Evolutionary conservation across 1,140 invertebrate genomes (phyloP), one percentile per base, ranked within the genome.

Genomic region (Zaprionus taronus): DNA sequence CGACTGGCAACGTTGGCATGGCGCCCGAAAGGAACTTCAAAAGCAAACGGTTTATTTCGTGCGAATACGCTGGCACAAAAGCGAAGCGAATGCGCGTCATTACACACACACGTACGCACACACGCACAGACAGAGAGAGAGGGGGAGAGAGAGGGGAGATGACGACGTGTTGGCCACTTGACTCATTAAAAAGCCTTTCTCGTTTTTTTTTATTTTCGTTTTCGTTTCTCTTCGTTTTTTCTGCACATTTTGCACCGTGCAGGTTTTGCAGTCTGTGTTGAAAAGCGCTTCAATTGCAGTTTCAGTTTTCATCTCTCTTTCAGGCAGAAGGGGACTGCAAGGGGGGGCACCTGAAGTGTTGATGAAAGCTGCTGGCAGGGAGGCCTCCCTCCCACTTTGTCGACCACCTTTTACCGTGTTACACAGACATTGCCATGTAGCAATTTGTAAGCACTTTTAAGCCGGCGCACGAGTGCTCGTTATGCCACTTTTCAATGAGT

Each of bases 401-500:
- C n/a, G 20, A 55, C 38, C 44, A 36, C 22, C 51, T 56, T 26
- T 66, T 38, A 55, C 67, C 56, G 26, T 47, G 64, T 67, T 67
- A 70, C 61, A 76, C 66, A 60, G 67, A 61, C 74, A 81, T 76
- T 81, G 83, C 80, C 84, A 60, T 89, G 85, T 89, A 79, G 85
- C 84, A 89, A 89, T 87, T 87, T 87, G 84, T 87, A 89, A 87
- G 84, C 84, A 77, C 84, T 87, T 87, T 87, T 87, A 87, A 87
- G 84, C 84, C 84, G 84, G 75, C 66, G 75, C 78, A 83, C 69
- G 83, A 87, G 84, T 79, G 78, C 84, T 89, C 84, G 84, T 87
- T 87, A 87, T 89, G 84, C 84, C 84, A 87, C 84, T 87, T 89
- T 84, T 89, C 77, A 87, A 81, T 89, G 84, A 72, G 77, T 47